Evolutionary conservation across 1,140 invertebrate genomes (phyloP).

Genomic region (Colletes latitarsis): DNA sequence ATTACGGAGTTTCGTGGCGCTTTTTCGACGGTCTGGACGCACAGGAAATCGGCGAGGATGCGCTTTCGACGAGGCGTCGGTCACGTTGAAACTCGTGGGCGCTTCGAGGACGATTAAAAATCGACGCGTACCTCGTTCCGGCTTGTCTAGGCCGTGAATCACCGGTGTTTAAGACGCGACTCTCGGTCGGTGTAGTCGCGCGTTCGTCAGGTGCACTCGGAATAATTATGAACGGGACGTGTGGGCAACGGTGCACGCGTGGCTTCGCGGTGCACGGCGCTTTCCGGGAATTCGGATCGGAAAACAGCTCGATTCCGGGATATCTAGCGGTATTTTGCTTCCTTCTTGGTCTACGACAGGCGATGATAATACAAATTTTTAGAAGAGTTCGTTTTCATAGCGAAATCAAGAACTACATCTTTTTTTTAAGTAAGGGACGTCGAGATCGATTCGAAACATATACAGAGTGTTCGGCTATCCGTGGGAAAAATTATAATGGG

Average conservation of each 20-base stretch:
- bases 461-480: too few species aligned
- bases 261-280: slow-evolving; percentile 4
- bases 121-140: slow-evolving; percentile 41
- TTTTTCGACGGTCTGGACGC: background rate
- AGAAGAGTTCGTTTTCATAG: too few species aligned
- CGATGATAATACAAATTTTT: too few species aligned
- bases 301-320: background rate
- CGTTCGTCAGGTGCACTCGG: slow-evolving; percentile 29
- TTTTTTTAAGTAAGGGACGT: too few species aligned
- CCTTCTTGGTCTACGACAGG: too few species aligned
- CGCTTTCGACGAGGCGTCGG: slow-evolving; percentile 7
- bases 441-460: too few species aligned
- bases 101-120: slow-evolving; percentile 25
- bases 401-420: too few species aligned
- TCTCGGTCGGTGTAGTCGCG: background rate
- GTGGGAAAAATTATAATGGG: too few species aligned
- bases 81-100: background rate
- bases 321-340: background rate
- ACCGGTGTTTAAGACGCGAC: slow-evolving; percentile 7
- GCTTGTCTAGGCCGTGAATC: slow-evolving; percentile 43
- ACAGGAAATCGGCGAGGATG: slow-evolving; percentile 11
- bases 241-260: slow-evolving; percentile 18
- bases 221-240: slow-evolving; percentile 41
- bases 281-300: background rate
- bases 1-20: slow-evolving; percentile 2